Percentiles rank a stretch among this genome's conserved stretches.
Conservation (phyloP, 2,888 invertebrate genomes). For the Plagiodera versicolora region DNA sequence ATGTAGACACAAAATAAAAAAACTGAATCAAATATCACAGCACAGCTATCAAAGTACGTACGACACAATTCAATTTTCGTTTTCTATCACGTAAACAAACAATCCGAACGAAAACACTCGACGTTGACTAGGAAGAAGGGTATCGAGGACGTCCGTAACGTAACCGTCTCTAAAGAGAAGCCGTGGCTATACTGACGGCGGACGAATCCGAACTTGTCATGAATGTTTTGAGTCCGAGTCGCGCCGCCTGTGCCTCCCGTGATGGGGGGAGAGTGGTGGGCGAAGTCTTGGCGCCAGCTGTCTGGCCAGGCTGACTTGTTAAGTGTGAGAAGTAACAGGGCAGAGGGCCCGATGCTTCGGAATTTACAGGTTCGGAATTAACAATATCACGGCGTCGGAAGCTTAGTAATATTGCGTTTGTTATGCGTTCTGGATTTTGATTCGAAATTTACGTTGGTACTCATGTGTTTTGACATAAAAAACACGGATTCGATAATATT, state of each 20-base stretch:
- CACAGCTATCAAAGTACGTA: slow-evolving; percentile 10
- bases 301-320: slow-evolving; percentile 48
- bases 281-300: slow-evolving; percentile 58
- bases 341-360: slow-evolving; percentile 55
- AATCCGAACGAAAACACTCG: background rate
- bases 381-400: background rate
- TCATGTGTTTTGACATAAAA: no score
- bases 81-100: background rate
- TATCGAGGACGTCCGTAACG: background rate
- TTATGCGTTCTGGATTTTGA: no score
- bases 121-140: background rate
- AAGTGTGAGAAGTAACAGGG: slow-evolving; percentile 58
- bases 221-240: slow-evolving; percentile 43
- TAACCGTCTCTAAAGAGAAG: background rate
- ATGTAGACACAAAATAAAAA: slow-evolving; percentile 6
- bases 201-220: slow-evolving; percentile 38
- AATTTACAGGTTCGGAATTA: slow-evolving; percentile 36
- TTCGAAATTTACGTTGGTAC: no score
- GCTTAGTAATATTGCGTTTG: background rate
- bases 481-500: no score
- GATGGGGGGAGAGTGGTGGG: slow-evolving; percentile 53
- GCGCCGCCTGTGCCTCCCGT: slow-evolving; percentile 25
- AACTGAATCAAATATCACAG: slow-evolving; percentile 19
- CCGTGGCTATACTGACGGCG: slow-evolving; percentile 4
- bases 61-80: slow-evolving; percentile 24